phyloP scores from a whole-genome alignment of 2,797 vertebrate genomes.

The Lemur catta region DNA sequence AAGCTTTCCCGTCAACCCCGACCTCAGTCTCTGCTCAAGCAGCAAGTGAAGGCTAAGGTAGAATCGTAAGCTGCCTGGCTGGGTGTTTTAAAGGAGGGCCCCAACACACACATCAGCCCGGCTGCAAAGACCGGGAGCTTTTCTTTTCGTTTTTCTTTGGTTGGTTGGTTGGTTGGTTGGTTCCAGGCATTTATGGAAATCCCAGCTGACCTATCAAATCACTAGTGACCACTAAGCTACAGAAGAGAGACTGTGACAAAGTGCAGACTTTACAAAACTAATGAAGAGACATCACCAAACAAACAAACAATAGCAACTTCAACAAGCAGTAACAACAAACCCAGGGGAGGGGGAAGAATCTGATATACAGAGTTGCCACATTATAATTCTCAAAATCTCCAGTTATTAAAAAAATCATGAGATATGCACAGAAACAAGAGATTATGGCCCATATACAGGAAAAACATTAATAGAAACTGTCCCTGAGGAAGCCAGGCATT shows the following conservation, averaged over 20 bases:
- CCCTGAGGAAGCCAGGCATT: neutral
- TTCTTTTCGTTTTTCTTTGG: neutral
- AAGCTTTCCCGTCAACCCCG: neutral
- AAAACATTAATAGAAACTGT: neutral
- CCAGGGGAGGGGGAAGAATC: neutral
- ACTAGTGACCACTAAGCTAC: neutral
- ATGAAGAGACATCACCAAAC: neutral
- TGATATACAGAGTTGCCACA: neutral
- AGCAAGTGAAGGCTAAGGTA: neutral
- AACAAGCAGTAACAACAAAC: neutral
- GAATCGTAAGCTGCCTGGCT: neutral
- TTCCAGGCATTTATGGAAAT: neutral
- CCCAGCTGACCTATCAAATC: neutral
- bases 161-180: neutral
- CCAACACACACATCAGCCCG: neutral
- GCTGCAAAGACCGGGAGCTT: neutral
- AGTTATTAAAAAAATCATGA: neutral
- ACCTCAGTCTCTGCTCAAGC: neutral
- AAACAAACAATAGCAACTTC: neutral
- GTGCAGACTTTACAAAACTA: neutral
- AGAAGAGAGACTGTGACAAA: neutral
- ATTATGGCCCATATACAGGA: neutral
- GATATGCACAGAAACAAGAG: neutral
- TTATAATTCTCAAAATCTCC: neutral
- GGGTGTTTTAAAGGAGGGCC: neutral